Conservation (phyloP, 2,113 vertebrate species). For the Redunca redunca region DNA sequence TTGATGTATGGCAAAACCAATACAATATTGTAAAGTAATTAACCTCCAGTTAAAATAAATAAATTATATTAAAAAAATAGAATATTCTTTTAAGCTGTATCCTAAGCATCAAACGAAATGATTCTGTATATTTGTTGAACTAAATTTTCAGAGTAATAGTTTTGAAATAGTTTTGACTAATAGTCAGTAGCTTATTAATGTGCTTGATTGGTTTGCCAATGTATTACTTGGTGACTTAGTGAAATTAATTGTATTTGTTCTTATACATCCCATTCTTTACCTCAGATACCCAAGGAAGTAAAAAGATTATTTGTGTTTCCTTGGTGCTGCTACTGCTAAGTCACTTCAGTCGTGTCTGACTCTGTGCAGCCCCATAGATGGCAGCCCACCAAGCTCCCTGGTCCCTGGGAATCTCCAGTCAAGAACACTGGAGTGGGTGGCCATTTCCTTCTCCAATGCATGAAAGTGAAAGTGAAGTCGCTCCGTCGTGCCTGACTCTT, state of each 20-base stretch:
- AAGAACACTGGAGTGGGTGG: too few relatives aligned
- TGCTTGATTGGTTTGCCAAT: neutral
- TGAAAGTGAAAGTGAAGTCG: too few relatives aligned
- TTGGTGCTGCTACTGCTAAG: neutral
- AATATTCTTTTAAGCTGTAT: neutral
- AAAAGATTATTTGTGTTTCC: neutral
- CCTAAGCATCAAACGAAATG: neutral
- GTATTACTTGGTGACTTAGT: neutral
- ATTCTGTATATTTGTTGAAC: neutral
- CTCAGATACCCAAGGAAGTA: neutral
- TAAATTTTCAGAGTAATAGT: neutral
- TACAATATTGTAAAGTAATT: too few relatives aligned
- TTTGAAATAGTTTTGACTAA: neutral
- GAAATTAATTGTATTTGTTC: neutral
- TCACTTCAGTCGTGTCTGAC: too few relatives aligned
- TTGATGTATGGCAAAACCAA: too few relatives aligned
- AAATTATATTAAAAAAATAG: neutral
- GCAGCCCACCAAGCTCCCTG: too few relatives aligned
- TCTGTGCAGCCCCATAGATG: too few relatives aligned
- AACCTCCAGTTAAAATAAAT: too few relatives aligned
- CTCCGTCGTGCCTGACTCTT: accelerated
- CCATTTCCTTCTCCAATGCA: too few relatives aligned
- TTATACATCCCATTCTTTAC: neutral
- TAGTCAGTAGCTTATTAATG: neutral
- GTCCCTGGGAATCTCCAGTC: too few relatives aligned